Conservation (phyloP, 1,140 invertebrate species). For the Drosophila pandora region DNA sequence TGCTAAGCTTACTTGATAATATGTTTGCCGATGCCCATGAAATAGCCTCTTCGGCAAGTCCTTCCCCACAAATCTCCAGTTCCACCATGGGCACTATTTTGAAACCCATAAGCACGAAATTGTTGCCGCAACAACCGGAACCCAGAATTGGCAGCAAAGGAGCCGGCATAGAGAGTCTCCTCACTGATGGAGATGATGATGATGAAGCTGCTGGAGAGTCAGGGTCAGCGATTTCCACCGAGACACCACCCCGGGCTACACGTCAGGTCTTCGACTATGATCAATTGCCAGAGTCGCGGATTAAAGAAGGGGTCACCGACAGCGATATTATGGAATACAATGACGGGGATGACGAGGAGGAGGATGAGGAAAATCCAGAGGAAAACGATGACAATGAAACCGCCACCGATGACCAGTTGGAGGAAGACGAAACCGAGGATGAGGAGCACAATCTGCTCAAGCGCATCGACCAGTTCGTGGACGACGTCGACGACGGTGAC, state of each 20-base stretch:
- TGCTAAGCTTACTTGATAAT: slow-evolving; percentile 76
- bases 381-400: slow-evolving; percentile 26
- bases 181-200: slow-evolving; percentile 21
- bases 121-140: slow-evolving; percentile 61
- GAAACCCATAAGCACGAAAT: slow-evolving; percentile 56
- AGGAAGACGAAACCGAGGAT: slow-evolving; percentile 25
- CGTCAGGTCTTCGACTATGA: slow-evolving; percentile 82
- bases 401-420: slow-evolving; percentile 32
- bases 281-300: slow-evolving; percentile 78
- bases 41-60: slow-evolving; percentile 44
- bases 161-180: slow-evolving; percentile 51
- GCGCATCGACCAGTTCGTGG: slow-evolving; percentile 75
- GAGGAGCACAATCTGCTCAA: slow-evolving; percentile 73
- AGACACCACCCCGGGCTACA: slow-evolving; percentile 60
- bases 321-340: slow-evolving; percentile 29
- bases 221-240: slow-evolving; percentile 55
- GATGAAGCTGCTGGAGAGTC: slow-evolving; percentile 40
- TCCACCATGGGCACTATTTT: slow-evolving; percentile 52
- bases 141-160: slow-evolving; percentile 65
- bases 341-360: slow-evolving; percentile 34
- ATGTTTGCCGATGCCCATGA: slow-evolving; percentile 73
- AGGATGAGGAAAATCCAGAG: slow-evolving; percentile 16
- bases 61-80: background rate
- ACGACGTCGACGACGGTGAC: slow-evolving; percentile 67
- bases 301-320: slow-evolving; percentile 50